Evolutionary conservation across 2,113 vertebrate species (phyloP).

Genomic region (Pleuronectes platessa): DNA sequence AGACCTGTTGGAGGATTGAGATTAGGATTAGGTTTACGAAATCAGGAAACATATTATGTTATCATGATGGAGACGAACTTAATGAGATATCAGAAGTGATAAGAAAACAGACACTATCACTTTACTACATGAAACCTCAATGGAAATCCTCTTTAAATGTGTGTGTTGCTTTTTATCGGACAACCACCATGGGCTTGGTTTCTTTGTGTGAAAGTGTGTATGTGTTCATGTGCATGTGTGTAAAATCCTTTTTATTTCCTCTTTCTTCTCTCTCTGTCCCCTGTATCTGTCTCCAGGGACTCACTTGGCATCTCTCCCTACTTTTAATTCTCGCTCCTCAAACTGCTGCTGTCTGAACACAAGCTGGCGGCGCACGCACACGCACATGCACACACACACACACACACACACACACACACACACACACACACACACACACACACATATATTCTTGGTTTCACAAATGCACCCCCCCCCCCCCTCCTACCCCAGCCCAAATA

Average conservation of each 20-base stretch:
- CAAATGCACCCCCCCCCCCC: constrained; percentile 33
- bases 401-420: constrained; percentile 20
- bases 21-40: not conserved
- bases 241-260: constrained; percentile 71
- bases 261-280: constrained; percentile 76
- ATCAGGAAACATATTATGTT: not conserved
- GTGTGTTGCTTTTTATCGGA: constrained; percentile 19
- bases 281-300: constrained; percentile 77
- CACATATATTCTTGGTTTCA: constrained; percentile 29
- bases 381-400: not conserved
- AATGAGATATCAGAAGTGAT: not conserved
- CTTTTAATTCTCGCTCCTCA: constrained; percentile 78
- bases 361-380: constrained; percentile 61
- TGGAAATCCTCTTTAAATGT: not conserved
- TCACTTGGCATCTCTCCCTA: constrained; percentile 78
- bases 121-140: not conserved
- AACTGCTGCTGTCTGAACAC: constrained; percentile 80
- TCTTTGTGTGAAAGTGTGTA: constrained; percentile 51
- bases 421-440: constrained; percentile 21
- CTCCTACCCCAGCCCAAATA: not conserved
- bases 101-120: not conserved
- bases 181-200: constrained; percentile 1
- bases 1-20: not conserved
- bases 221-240: constrained; percentile 25
- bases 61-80: not conserved